A percentile compares a stretch with the other conserved stretches of the same genome.
Evolutionary conservation across 2,797 vertebrate species (phyloP).

Genomic region (Molossus alvarezi): DNA sequence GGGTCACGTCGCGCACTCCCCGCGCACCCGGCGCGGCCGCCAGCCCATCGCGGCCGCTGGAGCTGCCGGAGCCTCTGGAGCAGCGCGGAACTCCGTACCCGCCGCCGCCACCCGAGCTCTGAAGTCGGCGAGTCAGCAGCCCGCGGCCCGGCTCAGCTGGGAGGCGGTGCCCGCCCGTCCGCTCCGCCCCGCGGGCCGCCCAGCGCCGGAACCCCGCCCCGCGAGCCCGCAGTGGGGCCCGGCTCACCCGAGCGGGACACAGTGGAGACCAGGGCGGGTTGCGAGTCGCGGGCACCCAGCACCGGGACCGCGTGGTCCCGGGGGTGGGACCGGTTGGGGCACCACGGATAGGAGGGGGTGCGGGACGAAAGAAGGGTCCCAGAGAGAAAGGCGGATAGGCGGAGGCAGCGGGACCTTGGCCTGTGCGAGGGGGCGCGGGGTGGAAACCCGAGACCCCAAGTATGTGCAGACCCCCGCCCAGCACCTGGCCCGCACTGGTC

Average conservation of each 20-base stretch:
- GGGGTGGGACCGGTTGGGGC: neutral
- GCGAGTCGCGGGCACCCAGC: too few relatives aligned
- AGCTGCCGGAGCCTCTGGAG: neutral
- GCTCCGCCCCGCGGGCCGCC: neutral
- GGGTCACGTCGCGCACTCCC: constrained; percentile 70
- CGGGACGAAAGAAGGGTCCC: neutral
- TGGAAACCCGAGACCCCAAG: neutral
- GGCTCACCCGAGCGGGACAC: neutral
- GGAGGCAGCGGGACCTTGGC: neutral
- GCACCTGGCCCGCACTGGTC: neutral
- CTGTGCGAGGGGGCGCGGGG: neutral
- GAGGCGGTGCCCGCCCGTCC: constrained; percentile 81
- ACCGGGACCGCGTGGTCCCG: neutral
- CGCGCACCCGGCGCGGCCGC: constrained; percentile 70
- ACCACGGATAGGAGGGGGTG: rapidly evolving
- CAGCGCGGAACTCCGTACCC: neutral
- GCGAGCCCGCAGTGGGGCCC: neutral
- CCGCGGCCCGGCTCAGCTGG: constrained; percentile 81
- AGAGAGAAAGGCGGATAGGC: neutral
- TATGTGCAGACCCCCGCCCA: neutral
- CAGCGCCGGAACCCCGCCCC: constrained; percentile 46
- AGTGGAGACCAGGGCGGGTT: rapidly evolving
- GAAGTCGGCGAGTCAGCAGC: constrained; percentile 52
- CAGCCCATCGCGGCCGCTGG: constrained; percentile 75
- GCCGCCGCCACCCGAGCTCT: constrained; percentile 61